Percentiles rank a stretch among this genome's conserved stretches.
phyloP scores from a whole-genome alignment of 2,113 vertebrate species.

The Cyphomyrus discorhynchus region DNA sequence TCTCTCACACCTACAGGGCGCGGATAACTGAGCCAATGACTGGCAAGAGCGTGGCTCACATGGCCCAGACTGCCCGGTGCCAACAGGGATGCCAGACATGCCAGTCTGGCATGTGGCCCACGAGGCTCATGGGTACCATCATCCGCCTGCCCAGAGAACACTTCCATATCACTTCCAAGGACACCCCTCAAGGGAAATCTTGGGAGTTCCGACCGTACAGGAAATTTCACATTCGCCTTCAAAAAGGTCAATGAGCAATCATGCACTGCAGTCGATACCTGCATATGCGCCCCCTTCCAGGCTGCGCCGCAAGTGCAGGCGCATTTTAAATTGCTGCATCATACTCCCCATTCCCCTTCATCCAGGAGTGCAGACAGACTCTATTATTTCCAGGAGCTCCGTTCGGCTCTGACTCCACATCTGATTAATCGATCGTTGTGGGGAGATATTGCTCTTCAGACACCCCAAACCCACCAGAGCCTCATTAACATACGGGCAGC shows the following conservation, averaged over 20 bases:
- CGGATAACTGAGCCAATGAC: neutral
- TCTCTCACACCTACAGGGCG: neutral
- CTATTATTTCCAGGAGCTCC: neutral
- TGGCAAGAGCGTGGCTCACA: neutral
- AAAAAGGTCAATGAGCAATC: conserved; percentile 23
- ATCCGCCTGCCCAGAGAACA: neutral
- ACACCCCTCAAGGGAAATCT: neutral
- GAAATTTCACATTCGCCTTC: conserved; percentile 11
- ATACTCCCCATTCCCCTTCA: neutral
- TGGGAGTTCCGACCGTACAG: neutral
- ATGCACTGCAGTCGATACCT: conserved; percentile 2
- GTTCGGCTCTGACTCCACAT: neutral
- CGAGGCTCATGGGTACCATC: neutral
- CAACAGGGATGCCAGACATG: neutral
- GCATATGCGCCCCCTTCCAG: neutral
- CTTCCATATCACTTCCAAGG: neutral
- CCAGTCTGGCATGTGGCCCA: neutral
- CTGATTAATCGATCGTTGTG: neutral
- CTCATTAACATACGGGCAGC: neutral
- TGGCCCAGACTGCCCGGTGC: neutral
- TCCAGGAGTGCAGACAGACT: conserved; percentile 4
- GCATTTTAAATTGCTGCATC: conserved; percentile 16
- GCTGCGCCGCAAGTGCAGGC: neutral
- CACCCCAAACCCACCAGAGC: neutral
- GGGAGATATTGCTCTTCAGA: neutral